phyloP scores from a whole-genome alignment of 2,797 vertebrate species.

The Mionectes olivaceus region DNA sequence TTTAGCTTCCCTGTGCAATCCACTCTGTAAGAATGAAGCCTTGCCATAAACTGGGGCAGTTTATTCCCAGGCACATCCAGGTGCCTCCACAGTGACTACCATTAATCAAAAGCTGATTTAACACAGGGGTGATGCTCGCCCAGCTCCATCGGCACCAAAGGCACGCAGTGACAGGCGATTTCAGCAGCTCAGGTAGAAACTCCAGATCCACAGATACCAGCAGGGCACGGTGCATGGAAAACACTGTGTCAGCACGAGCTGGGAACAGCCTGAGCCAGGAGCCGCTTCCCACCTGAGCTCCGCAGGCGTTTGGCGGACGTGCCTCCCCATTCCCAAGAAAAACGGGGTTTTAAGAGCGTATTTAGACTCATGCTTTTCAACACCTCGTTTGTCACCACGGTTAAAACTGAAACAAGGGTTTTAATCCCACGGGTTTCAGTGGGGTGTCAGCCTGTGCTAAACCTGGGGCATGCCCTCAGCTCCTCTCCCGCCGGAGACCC shows the following conservation, averaged over 20 bases:
- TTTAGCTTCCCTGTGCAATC: background rate
- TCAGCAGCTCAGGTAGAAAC: background rate
- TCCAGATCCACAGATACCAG: background rate
- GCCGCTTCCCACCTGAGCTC: background rate
- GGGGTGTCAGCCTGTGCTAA: background rate
- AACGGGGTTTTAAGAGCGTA: background rate
- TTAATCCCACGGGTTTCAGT: background rate
- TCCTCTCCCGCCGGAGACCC: background rate
- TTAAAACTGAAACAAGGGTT: background rate
- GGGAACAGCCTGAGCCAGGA: accelerated
- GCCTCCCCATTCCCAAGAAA: background rate
- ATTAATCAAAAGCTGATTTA: background rate
- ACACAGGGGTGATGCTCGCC: background rate
- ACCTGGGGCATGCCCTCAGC: background rate
- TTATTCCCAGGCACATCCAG: background rate
- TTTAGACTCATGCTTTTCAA: background rate
- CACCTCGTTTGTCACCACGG: accelerated
- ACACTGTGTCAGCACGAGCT: accelerated
- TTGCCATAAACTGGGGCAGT: background rate
- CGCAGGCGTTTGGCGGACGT: accelerated
- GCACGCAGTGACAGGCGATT: background rate
- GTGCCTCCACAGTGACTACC: accelerated
- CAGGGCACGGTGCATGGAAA: accelerated
- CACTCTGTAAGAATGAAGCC: accelerated
- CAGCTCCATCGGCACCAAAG: background rate